These are phyloP conservation scores for Laterallus jamaicensis DNA, from an alignment of 2,113 vertebrate species.

Conservation along the genomic window DNA sequence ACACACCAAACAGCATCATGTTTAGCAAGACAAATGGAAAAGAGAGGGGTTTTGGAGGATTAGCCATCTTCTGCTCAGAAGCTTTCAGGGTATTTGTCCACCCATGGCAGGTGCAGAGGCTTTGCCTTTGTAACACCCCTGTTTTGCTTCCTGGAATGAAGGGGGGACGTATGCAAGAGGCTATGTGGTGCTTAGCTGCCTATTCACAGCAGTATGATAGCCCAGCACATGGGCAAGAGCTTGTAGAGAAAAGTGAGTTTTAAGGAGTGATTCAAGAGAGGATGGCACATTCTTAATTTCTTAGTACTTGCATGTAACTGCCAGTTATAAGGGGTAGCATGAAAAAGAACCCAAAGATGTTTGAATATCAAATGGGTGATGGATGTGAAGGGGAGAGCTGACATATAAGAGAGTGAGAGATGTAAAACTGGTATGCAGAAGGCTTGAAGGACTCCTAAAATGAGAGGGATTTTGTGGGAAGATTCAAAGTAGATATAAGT, in stretches of 20 bases:
- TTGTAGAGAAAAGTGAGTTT: neutral
- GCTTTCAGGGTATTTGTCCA: neutral
- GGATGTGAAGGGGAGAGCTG: neutral
- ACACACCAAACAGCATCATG: accelerated
- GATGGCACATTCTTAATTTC: neutral
- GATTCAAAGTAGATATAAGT: neutral
- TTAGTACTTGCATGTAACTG: neutral
- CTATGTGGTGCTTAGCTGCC: neutral
- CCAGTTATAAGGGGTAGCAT: neutral
- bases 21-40: neutral
- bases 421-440: neutral
- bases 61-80: neutral
- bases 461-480: neutral
- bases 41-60: accelerated
- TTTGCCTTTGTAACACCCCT: neutral
- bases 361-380: neutral
- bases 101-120: neutral
- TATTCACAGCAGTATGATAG: neutral
- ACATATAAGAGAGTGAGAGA: neutral
- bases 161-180: accelerated
- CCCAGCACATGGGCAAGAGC: neutral
- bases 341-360: neutral
- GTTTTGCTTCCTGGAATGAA: neutral
- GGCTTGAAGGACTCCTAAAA: neutral
- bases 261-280: neutral